Conservation (phyloP, 2,888 invertebrate genomes). For the Epinotia bilunana region DNA sequence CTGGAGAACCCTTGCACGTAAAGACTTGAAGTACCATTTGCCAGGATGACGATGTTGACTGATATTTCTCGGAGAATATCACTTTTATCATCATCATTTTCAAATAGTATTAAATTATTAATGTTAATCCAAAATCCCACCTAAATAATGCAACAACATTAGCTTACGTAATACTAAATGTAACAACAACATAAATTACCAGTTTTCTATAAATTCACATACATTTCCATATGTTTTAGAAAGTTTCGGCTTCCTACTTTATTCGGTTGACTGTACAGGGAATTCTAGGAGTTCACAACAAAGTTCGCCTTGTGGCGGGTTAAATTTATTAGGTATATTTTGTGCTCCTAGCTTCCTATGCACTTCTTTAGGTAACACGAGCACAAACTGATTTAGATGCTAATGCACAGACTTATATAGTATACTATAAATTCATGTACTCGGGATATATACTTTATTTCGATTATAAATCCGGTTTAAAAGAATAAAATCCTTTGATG, state of each 20-base stretch:
- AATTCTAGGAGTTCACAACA: conserved; percentile 43
- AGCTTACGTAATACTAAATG: background rate
- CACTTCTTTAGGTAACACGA: conserved; percentile 22
- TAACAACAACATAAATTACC: conserved; percentile 11
- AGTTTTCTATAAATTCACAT: conserved; percentile 27
- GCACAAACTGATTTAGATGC: conserved; percentile 26
- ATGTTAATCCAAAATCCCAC: background rate
- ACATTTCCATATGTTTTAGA: conserved; percentile 37
- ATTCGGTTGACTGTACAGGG: conserved; percentile 44
- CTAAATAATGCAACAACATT: background rate
- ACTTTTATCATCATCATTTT: background rate
- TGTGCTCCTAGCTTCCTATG: conserved; percentile 28
- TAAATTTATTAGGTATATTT: conserved; percentile 44
- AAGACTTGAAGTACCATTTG: background rate
- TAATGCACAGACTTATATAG: background rate
- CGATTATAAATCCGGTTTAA: background rate
- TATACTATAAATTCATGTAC: background rate
- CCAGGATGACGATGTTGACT: background rate
- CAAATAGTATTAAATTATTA: background rate
- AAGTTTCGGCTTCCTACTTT: conserved; percentile 41
- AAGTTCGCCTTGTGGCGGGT: conserved; percentile 40
- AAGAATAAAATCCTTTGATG: background rate
- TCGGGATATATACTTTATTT: background rate
- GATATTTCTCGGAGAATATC: too few relatives aligned
- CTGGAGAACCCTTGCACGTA: background rate